Evolutionary conservation across 2,113 vertebrate species (phyloP).

Genomic region (Symphodus melops): DNA sequence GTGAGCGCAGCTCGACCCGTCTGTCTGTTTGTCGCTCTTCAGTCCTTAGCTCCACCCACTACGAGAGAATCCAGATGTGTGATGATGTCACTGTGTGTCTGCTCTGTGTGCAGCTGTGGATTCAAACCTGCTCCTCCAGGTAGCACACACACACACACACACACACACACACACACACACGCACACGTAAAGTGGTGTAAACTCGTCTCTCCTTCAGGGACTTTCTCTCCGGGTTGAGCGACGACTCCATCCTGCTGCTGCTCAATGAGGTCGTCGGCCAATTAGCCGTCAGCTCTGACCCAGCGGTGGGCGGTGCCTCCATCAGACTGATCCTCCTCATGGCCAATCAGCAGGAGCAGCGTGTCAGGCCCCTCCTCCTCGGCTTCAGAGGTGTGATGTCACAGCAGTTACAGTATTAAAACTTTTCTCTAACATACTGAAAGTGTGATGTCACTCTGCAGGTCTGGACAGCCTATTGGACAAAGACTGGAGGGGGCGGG

Average conservation of each 20-base stretch:
- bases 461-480: conserved; percentile 87
- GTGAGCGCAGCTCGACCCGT: neutral
- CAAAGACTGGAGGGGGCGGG: conserved; percentile 90
- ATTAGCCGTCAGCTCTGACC: conserved; percentile 87
- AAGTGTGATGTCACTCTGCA: conserved; percentile 60
- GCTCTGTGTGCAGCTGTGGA: conserved; percentile 86
- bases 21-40: neutral
- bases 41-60: conserved; percentile 90
- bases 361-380: conserved; percentile 78
- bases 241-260: conserved; percentile 82
- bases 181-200: neutral
- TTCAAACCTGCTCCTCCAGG: conserved; percentile 85
- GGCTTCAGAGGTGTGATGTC: conserved; percentile 89
- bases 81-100: conserved; percentile 86
- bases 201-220: conserved; percentile 70
- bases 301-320: conserved; percentile 85
- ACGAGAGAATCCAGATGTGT: conserved; percentile 88
- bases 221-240: conserved; percentile 80
- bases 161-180: neutral
- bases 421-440: neutral
- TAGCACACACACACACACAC: conserved; percentile 50
- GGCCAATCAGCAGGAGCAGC: conserved; percentile 77
- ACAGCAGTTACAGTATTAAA: neutral
- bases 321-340: conserved; percentile 86
- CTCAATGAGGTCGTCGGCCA: conserved; percentile 92